Base-by-base conservation (phyloP, 2,113 vertebrate genomes). In the Condylura cristata region DNA sequence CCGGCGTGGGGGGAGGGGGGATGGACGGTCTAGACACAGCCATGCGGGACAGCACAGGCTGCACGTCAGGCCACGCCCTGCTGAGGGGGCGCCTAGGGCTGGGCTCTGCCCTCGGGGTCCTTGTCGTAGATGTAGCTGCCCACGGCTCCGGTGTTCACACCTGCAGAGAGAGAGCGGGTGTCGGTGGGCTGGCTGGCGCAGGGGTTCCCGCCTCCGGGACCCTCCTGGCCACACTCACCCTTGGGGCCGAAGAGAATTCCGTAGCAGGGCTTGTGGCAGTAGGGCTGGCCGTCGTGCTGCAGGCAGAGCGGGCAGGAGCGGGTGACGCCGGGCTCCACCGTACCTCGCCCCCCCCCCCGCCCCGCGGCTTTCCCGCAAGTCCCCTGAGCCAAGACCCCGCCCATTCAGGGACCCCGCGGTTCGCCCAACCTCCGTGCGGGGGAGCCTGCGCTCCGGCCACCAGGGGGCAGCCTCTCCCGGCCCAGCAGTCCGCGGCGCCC, bases 91-190 rank as follows among this genome's bases (percentile, higher is more conserved):
- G 7, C 58, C 99, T 99, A 99, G 87, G 99, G 99, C 98, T 99
- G 99, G 90, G 98, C 98, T 97, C 99, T 99, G 0, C 98, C 98
- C 91, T 99, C 99, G 0, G 99, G 98, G 93, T 99, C 99, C 98
- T 99, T 99, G 78, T 99, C 99, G 0, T 99, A 99, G 98, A 99
- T 98, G 98, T 99, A 99, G 98, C 99, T 99, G 95, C 99, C 99
- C 91, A 99, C 99, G 0, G 99, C 99, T 20, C 99, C 99, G 0
- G 99, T 99, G 97, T 99, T 99, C 97, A 99, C 99, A 0, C 99
- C 99, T 99, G 98, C 53, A 96, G 88, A 60, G 82, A 97, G 58
- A 96, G 95, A 41, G 61, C 37, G 65, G 60, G 56, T n/a, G n/a
- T n/a, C 3, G 3, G 24, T 2, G 12, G 4, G 12, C n/a, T n/a